Evolutionary conservation across 2,888 invertebrate species (phyloP), one percentile per base, ranked within the genome.

Genomic region (Clunio marinus): DNA sequence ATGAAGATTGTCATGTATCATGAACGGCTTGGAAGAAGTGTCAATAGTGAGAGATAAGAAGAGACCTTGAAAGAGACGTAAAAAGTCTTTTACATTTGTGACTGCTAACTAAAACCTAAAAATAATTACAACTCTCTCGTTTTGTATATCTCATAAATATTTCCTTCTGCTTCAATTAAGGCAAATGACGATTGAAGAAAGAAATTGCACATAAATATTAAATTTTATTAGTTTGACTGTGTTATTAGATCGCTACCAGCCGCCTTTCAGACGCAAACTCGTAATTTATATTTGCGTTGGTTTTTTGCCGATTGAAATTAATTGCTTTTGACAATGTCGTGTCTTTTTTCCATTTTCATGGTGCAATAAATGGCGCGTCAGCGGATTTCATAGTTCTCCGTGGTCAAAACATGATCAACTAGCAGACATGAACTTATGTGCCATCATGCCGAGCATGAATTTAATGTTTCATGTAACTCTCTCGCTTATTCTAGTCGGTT

Each of bases 301-400:
- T 59, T 35, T 59, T n/a, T 22, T 59, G 59, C 25, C 32, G 41
- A 63, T 63, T 41, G 45, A 63, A 41, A 63, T 63, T 24, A 45
- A 63, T 63, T 25, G 62, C 45, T 45, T 60, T 22, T 35, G 60
- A 60, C 60, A 60, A 20, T 28, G 60, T 60, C 35, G 35, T 22
- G 60, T 60, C 32, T 58, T 46, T 46, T 46, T 8, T 22, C 7
- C 51, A 7, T 51, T 22, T 3, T 51, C 51, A 17, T 51, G 41
- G n/a, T 51, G 51, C 51, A 51, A 13, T 51, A 51, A 51, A 51
- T 51, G 17, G 51, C 22, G 51, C 51, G 51, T 51, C 51, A 51
- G 51, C 51, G n/a, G n/a, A 17, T 51, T 51, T n/a, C n/a, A 13
- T 13, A 13, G 13, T 32, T 8, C 35, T 8, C 51, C 22, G n/a